These are phyloP conservation scores for Eumaeus atala DNA, from an alignment of 1,140 invertebrate genomes.

Conservation along the genomic window DNA sequence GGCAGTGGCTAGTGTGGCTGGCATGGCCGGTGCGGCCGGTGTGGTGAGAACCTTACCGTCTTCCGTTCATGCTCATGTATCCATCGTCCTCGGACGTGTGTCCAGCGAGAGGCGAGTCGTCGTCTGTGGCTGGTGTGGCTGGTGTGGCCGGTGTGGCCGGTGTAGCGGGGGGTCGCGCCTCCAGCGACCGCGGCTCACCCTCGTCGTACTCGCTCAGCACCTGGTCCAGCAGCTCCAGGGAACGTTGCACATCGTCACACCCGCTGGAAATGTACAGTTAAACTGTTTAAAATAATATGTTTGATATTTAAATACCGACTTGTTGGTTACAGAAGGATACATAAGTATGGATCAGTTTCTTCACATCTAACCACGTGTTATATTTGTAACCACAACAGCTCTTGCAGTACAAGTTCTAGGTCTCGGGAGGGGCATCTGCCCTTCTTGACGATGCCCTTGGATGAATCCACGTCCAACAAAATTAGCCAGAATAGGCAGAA, in stretches of 20 bases:
- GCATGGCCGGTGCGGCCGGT: slow-evolving; percentile 49
- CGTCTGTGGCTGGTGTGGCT: slow-evolving; percentile 74
- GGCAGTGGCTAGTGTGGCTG: slow-evolving; percentile 72
- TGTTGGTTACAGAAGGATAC: too few species aligned
- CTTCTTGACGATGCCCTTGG: too few species aligned
- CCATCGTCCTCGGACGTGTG: slow-evolving; percentile 91
- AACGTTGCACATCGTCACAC: slow-evolving; percentile 86
- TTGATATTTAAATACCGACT: too few species aligned
- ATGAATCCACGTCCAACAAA: too few species aligned
- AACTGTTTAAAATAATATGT: too few species aligned
- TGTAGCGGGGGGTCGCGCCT: slow-evolving; percentile 57
- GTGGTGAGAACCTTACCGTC: slow-evolving; percentile 69
- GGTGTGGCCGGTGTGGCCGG: slow-evolving; percentile 52
- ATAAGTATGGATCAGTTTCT: too few species aligned
- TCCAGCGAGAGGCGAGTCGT: slow-evolving; percentile 82
- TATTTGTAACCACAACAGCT: too few species aligned
- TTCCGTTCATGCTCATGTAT: slow-evolving; percentile 92
- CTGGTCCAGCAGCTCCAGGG: slow-evolving; percentile 88
- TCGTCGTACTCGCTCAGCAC: slow-evolving; percentile 92
- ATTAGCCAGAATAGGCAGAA: too few species aligned
- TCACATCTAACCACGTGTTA: too few species aligned
- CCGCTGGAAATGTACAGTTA: slow-evolving; percentile 76
- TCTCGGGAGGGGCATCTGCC: too few species aligned
- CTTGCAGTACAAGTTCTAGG: too few species aligned
- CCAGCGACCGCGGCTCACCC: slow-evolving; percentile 60